Base-by-base conservation (phyloP, 1,140 invertebrate genomes). In the Zaprionus ornatus region DNA sequence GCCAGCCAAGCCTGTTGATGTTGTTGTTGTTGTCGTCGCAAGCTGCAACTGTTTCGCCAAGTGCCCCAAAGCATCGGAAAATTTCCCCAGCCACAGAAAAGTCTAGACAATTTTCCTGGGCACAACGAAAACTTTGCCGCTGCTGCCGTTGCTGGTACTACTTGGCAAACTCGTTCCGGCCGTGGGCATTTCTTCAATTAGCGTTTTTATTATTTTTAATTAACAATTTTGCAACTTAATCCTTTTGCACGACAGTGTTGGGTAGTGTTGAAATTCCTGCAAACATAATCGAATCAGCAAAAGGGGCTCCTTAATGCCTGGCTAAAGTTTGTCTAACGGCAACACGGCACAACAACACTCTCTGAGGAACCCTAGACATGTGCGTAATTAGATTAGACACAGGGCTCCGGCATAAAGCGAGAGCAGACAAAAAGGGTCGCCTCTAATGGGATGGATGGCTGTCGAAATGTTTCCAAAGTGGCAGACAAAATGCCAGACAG, bases 141-240 rank as follows among this genome's bases (percentile, higher is more conserved):
- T 61, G 54, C 27, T 50, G 56, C 45, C 48, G 23, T 17, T 25
- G 52, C 23, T 50, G 4, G 4, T 25, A 5, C 29, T 32, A 32
- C 29, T 32, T 32, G 21, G 25, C 13, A 19, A 37, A 32, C 21
- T 50, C 27, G 25, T 40, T 60, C 25, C 27, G 3, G 55, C 84
- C 74, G 71, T 85, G 84, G 85, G 84, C 80, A 84, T 84, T 84
- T 73, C 83, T 87, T 84, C 85, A 88, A 84, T 88, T 90, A 88
- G 78, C 85, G 81, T 84, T 88, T 90, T 88, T 88, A 88, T 88
- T 88, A 88, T 88, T 88, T 90, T 88, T 90, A 88, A 88, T 88
- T 88, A 88, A 88, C 85, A 88, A 88, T 90, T 81, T 88, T 76
- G 84, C 73, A 88, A 88, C 84, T 88, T 90, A 90, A 88, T 88